phyloP scores from a whole-genome alignment of 2,888 invertebrate species.

The Ormyrus pomaceus region DNA sequence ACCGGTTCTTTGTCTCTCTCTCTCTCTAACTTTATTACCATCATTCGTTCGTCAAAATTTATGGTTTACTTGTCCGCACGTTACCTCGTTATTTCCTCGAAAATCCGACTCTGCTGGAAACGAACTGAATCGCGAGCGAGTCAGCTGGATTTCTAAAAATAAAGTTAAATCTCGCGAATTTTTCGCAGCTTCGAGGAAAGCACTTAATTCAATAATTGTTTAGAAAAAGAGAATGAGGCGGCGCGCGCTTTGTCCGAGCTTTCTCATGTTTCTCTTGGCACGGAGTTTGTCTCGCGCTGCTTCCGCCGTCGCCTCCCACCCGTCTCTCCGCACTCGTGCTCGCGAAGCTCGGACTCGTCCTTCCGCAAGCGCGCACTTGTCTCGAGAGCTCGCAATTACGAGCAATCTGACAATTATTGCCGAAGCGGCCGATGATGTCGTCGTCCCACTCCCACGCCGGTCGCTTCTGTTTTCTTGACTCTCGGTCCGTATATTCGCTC shows the following conservation, averaged over 20 bases:
- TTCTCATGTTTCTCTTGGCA: conserved; percentile 56
- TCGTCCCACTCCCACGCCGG: conserved; percentile 60
- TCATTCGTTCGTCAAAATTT: conserved; percentile 10
- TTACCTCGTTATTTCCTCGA: neutral
- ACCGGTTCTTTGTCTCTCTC: conserved; percentile 26
- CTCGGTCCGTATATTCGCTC: neutral
- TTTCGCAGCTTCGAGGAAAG: no score
- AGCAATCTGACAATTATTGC: conserved; percentile 72
- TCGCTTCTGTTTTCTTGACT: conserved; percentile 43
- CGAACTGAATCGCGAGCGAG: neutral
- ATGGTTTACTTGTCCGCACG: conserved; percentile 10
- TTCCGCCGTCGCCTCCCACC: conserved; percentile 48
- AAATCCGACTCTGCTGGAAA: neutral
- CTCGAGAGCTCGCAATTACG: conserved; percentile 72
- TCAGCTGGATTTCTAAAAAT: no score
- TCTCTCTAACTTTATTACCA: neutral
- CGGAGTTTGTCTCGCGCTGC: conserved; percentile 46
- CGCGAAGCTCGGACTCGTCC: conserved; percentile 44
- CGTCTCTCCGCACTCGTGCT: conserved; percentile 52
- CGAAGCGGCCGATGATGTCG: conserved; percentile 59
- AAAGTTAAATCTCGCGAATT: no score
- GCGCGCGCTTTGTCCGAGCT: conserved; percentile 23
- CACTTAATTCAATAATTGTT: no score
- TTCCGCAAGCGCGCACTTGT: conserved; percentile 61
- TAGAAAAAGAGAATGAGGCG: neutral